Evolutionary conservation across 2,113 vertebrate genomes (phyloP), one percentile per base, ranked within the genome.

Genomic region (Mustela lutreola): DNA sequence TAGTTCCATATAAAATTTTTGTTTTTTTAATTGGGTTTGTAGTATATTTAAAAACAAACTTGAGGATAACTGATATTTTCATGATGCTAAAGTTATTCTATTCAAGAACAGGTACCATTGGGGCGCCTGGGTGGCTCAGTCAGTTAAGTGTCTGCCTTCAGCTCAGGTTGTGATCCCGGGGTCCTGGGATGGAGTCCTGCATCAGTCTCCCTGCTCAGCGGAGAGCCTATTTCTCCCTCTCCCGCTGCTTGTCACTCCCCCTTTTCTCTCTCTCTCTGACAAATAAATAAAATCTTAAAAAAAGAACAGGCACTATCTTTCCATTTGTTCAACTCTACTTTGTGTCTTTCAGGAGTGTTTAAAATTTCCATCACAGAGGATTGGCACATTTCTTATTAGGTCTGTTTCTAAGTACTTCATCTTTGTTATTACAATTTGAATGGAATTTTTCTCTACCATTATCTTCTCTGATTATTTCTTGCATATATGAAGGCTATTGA

Each of bases 371-470:
- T 71, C 58, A 80, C 15, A 28, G 42, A 36, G 10, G 22, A 56
- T 87, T 93, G 71, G 21, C 26, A 90, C 24, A 78, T 63, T 95
- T 96, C 33, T 87, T 93, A 10, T 36, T 85, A 89, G 75, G 26
- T 53, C 86, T 87, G 39, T 94, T 92, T 88, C 65, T 92, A 65
- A 75, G 83, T 65, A 56, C 87, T 84, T 95, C 71, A 65, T 65
- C n/a, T 90, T 91, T 18, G 67, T 89, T 92, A 50, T 67, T 89
- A 8, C 4, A n/a, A 8, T 83, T 79, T 71, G 65, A 82, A 78
- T 81, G 60, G 36, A 1, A 0, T 83, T 87, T 96, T 95, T 48
- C 58, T 92, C 19, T 88, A 45, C n/a, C 15, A 31, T 94, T 60
- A 84, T 75, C 53, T 92, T 82, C 62, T 88, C 53, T 96, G 33